Conservation (phyloP, 2,113 vertebrate genomes). For the Sylvilagus bachmani region DNA sequence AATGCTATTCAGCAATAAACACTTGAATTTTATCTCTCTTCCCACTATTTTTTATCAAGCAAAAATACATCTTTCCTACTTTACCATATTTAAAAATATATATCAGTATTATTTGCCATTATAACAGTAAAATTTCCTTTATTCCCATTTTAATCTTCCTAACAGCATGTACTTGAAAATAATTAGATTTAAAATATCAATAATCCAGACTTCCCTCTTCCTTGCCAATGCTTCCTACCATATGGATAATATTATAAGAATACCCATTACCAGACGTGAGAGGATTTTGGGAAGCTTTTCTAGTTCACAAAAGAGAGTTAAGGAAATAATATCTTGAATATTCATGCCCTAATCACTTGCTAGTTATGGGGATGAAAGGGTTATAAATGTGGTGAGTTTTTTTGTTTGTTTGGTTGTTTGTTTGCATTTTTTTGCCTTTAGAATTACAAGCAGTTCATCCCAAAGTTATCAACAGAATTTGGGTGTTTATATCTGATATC, state of each 20-base stretch:
- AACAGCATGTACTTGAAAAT: background rate
- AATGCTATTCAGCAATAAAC: background rate
- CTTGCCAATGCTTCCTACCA: background rate
- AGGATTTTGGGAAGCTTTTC: background rate
- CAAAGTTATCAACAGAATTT: background rate
- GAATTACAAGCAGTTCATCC: background rate
- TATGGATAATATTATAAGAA: background rate
- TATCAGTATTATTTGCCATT: background rate
- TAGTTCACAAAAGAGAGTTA: background rate
- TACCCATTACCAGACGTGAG: background rate
- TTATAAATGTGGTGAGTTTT: background rate
- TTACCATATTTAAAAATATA: background rate
- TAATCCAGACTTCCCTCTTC: constrained; percentile 19
- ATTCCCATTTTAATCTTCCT: constrained; percentile 2
- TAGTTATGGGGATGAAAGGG: background rate
- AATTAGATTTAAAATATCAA: constrained; percentile 58
- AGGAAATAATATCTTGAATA: background rate
- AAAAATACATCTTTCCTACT: background rate
- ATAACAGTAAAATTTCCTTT: background rate
- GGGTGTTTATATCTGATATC: background rate
- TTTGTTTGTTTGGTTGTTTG: too few species aligned
- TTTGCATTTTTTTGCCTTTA: background rate
- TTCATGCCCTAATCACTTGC: background rate
- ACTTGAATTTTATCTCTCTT: background rate
- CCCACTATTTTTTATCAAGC: background rate